These are phyloP conservation scores for Chymomyza caudatula DNA, from an alignment of 2,888 invertebrate species.

Conservation along the genomic window DNA sequence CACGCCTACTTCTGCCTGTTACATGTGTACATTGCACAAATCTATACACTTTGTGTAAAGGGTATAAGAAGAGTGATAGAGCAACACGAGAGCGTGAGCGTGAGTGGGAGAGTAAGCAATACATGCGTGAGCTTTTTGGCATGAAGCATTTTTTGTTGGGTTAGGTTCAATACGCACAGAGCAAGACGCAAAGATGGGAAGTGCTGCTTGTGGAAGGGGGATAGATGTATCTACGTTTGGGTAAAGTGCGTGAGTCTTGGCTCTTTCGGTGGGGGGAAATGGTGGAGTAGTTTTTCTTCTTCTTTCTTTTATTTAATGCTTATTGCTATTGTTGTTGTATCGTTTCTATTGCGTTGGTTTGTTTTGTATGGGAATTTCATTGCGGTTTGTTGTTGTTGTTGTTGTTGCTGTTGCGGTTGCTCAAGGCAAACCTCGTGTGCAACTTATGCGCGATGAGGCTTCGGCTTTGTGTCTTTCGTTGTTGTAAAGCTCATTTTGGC, in stretches of 20 bases:
- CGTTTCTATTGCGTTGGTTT: slow-evolving; percentile 25
- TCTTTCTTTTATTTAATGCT: not conserved
- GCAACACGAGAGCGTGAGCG: not conserved
- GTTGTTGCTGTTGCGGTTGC: slow-evolving; percentile 33
- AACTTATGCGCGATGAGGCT: not conserved
- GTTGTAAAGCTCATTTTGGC: not conserved
- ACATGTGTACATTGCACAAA: too few relatives aligned
- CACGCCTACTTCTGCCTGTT: too few relatives aligned
- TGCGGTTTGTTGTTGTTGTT: slow-evolving; percentile 29
- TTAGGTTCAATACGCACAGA: slow-evolving; percentile 58
- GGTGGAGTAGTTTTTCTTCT: slow-evolving; percentile 33
- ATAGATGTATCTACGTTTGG: not conserved
- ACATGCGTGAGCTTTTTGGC: slow-evolving; percentile 46
- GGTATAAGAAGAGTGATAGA: not conserved
- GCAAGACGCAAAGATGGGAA: not conserved
- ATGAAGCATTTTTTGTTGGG: slow-evolving; percentile 59
- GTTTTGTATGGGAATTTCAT: slow-evolving; percentile 53
- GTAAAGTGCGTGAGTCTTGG: slow-evolving; percentile 34
- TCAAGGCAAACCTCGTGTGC: slow-evolving; percentile 42
- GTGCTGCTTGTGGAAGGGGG: not conserved
- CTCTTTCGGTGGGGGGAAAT: not conserved
- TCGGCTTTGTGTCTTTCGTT: not conserved
- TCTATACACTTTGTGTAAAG: too few relatives aligned
- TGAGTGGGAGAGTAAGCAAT: slow-evolving; percentile 5
- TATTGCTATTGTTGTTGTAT: slow-evolving; percentile 28